phyloP scores from a whole-genome alignment of 1,140 invertebrate species.

The Eupeodes corollae region DNA sequence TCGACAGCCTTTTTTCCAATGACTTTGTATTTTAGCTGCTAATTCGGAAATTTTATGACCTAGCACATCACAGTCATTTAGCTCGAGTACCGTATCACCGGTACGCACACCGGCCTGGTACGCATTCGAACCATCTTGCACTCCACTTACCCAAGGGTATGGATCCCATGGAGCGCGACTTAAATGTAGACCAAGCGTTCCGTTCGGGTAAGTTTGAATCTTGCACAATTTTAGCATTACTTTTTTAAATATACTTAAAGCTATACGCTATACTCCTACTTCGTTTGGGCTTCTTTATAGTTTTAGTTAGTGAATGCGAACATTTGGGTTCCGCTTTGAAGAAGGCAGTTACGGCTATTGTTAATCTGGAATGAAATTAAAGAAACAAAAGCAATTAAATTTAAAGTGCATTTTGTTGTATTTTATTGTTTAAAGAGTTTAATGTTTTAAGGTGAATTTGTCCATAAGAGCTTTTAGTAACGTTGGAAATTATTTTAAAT shows the following conservation, averaged over 20 bases:
- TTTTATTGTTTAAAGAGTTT: too few species aligned
- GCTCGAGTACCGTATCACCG: slow-evolving; percentile 36
- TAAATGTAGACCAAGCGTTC: slow-evolving; percentile 34
- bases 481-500: too few species aligned
- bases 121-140: slow-evolving; percentile 30
- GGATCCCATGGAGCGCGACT: slow-evolving; percentile 38
- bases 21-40: slow-evolving; percentile 26
- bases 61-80: slow-evolving; percentile 33
- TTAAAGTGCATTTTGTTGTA: too few species aligned
- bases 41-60: slow-evolving; percentile 34
- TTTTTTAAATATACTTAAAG: slow-evolving; percentile 2
- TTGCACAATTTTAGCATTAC: slow-evolving; percentile 28
- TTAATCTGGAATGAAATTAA: too few species aligned
- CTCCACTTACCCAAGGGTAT: slow-evolving; percentile 38
- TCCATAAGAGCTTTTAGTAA: too few species aligned
- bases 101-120: slow-evolving; percentile 27
- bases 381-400: too few species aligned
- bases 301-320: too few species aligned
- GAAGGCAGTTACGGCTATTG: too few species aligned
- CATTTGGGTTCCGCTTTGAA: too few species aligned
- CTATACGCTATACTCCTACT: slow-evolving; percentile 8
- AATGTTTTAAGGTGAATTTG: too few species aligned
- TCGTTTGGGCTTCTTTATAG: too few species aligned
- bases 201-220: slow-evolving; percentile 28
- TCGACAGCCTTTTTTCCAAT: slow-evolving; percentile 30